Evolutionary conservation across 2,113 vertebrate species (phyloP).

Genomic region (Cromileptes altivelis): DNA sequence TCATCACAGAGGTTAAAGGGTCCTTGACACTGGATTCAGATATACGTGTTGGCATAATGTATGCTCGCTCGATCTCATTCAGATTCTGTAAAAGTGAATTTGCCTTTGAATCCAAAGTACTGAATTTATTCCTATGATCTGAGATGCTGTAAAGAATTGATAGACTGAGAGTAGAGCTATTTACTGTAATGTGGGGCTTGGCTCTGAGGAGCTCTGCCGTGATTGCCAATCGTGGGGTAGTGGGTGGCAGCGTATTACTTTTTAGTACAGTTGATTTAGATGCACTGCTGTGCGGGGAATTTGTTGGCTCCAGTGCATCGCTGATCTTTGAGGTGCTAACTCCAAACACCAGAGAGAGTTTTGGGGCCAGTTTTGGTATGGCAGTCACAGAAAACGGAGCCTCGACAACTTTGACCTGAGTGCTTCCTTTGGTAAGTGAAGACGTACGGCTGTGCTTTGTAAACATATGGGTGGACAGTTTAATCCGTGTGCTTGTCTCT

Average conservation of each 20-base stretch:
- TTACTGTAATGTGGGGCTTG: slow-evolving; percentile 56
- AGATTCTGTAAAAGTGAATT: slow-evolving; percentile 26
- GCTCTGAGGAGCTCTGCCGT: slow-evolving; percentile 29
- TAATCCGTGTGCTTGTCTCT: slow-evolving; percentile 16
- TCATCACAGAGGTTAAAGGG: slow-evolving; percentile 28
- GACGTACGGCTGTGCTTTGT: neutral
- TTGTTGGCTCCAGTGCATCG: slow-evolving; percentile 1
- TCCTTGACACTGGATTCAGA: slow-evolving; percentile 34
- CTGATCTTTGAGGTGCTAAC: slow-evolving; percentile 17
- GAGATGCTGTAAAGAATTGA: slow-evolving; percentile 69
- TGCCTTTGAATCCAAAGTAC: slow-evolving; percentile 18
- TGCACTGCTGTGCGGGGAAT: neutral
- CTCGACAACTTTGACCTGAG: neutral
- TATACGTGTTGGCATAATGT: slow-evolving; percentile 15
- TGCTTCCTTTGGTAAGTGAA: neutral
- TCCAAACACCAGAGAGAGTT: neutral
- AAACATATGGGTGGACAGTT: neutral
- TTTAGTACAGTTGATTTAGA: slow-evolving; percentile 30
- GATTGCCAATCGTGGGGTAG: neutral
- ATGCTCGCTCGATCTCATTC: slow-evolving; percentile 15
- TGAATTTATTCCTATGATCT: slow-evolving; percentile 55
- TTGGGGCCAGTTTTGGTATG: neutral
- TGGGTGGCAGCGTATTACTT: slow-evolving; percentile 36
- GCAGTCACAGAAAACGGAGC: neutral
- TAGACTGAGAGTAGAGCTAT: slow-evolving; percentile 47